Base-by-base conservation (phyloP, 1,140 invertebrate species). In the Drosophila repleta region DNA sequence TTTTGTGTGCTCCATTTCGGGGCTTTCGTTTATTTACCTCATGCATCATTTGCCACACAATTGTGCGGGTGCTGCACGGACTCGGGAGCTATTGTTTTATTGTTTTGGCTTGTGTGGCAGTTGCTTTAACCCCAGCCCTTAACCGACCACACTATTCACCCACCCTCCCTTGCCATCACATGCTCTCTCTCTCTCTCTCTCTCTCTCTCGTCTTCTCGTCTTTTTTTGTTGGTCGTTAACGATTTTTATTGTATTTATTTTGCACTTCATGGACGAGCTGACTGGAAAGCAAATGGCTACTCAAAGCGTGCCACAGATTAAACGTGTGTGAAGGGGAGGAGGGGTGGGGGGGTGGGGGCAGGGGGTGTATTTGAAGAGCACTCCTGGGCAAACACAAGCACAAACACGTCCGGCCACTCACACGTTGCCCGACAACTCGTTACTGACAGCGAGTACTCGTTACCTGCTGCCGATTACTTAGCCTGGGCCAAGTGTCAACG, bases 181-280 rank as follows among this genome's bases (percentile, higher is more conserved):
- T n/a, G n/a, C 32, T 7, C 7, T 1, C 32, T 35, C 11, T 7
- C 35, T 21, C 39, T 13, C 18, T 5, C 18, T 13, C 6, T n/a
- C 13, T 10, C 10, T 51, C 4, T 10, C 2, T 41, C 11, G 6
- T 41, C 0, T 39, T 41, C 21, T 5, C n/a, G 15, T 39, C 24
- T 41, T 55, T 6, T 39, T 26, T 41, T 43, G 1, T 15, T 18
- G 1, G 46, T 66, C 48, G 46, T 74, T 78, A 32, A 46, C 49
- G 58, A 66, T 72, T 75, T 75, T 80, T 80, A 80, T 80, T 78
- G 63, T 80, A 76, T 80, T 80, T 80, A 72, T 76, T 76, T 80
- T 75, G 62, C 78, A 66, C 78, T 80, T 76, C 67, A 80, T 78
- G 60, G 71, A 52, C 35, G 52, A 53, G 18, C 57, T 43, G 65